Evolutionary conservation across 2,113 vertebrate species (phyloP).

Genomic region (Bubo bubo): DNA sequence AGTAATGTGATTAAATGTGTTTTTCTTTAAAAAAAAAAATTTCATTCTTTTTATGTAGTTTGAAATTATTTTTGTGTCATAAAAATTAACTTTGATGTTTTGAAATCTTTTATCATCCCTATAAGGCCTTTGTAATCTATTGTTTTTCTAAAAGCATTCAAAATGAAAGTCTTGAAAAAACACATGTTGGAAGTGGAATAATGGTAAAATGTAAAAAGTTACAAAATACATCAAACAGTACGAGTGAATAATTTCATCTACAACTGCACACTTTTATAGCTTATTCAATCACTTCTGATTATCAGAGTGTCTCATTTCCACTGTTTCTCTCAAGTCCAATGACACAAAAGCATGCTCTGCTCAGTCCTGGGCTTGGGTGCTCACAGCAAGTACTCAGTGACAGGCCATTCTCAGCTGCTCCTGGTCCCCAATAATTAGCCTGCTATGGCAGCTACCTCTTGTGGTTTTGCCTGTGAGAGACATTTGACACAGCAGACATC

Average conservation of each 20-base stretch:
- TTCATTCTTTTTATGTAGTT: background rate
- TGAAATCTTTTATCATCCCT: background rate
- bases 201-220: background rate
- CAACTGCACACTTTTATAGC: background rate
- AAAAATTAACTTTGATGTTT: background rate
- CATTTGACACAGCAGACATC: constrained; percentile 99
- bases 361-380: constrained; percentile 75
- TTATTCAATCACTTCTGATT: background rate
- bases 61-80: background rate
- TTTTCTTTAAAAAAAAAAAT: background rate
- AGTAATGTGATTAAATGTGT: background rate
- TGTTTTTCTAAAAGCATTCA: background rate
- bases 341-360: constrained; percentile 72
- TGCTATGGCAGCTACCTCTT: constrained; percentile 89
- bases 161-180: background rate
- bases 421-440: constrained; percentile 93
- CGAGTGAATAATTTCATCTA: background rate
- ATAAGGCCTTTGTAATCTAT: background rate
- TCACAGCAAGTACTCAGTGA: constrained; percentile 74
- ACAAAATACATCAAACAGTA: background rate
- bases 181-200: background rate
- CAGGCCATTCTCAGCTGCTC: constrained; percentile 88
- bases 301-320: background rate
- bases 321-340: background rate
- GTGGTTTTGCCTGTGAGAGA: constrained; percentile 96